Evolutionary conservation across 1,140 invertebrate species (phyloP), one percentile per base, ranked within the genome.

Genomic region (Drosophila eugracilis): DNA sequence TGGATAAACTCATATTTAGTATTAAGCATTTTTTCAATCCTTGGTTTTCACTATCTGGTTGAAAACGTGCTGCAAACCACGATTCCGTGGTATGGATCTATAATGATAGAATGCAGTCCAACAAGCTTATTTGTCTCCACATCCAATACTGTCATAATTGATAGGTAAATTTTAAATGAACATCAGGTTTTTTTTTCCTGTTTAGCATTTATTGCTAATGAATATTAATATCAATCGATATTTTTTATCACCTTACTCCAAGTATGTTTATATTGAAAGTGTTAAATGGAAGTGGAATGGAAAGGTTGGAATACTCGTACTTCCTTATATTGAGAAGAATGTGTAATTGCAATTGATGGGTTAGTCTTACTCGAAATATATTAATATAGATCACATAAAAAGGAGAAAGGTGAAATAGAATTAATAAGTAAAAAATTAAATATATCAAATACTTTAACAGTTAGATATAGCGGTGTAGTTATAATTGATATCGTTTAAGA

Each of bases 381-480:
- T 21, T 44, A 53, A 62, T 66, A 48, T 66, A 77, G 69, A 72
- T 77, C 67, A 62, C 77, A 86, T 42, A 67, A 45, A 67, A 67
- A 86, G 81, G 81, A 85, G 83, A 85, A 86, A 85, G 81, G 81
- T 85, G 81, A 85, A 85, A 85, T 85, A 85, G 81, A 70, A 66
- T 77, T 71, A 39, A 81, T 85, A 85, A 85, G 81, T 80, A 80
- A 78, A 81, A 70, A 85, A 72, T 66, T 53, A 52, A 83, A 45
- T 57, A 74, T 73, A 74, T 73, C 53, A 76, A 74, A 47, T 50
- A 53, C 30, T 83, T 78, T 60, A 69, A 69, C 62, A 76, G 28
- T 34, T 80, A 86, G 69, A 62, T 55, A 44, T 86, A 85, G 77
- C 41, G 39, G 59, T 54, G 30, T 73, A 76, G 52, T 41, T 69